Percentiles rank a stretch among this genome's conserved stretches.
These are phyloP conservation scores for Polietes domitor DNA, from an alignment of 2,888 invertebrate genomes.

Conservation along the genomic window DNA sequence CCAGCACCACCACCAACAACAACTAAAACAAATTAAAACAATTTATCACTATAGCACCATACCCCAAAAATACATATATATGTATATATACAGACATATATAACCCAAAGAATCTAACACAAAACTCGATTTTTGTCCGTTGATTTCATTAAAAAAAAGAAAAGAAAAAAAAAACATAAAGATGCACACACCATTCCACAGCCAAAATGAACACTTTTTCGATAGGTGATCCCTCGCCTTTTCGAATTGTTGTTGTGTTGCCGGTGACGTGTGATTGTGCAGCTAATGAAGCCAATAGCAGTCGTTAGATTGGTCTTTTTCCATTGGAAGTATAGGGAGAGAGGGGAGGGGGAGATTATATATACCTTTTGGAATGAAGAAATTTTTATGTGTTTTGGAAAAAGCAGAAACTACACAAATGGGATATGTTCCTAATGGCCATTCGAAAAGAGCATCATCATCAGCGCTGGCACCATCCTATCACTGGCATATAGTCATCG, in stretches of 20 bases:
- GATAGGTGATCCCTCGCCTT: background rate
- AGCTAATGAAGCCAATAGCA: slow-evolving; percentile 47
- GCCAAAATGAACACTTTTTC: background rate
- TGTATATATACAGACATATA: slow-evolving; percentile 24
- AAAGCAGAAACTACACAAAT: slow-evolving; percentile 4
- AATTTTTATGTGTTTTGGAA: slow-evolving; percentile 25
- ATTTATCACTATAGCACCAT: slow-evolving; percentile 65
- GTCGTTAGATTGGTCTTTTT: background rate
- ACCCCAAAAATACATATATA: slow-evolving; percentile 26
- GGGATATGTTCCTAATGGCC: slow-evolving; percentile 20
- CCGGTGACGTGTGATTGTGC: background rate
- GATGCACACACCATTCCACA: background rate
- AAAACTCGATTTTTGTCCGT: background rate
- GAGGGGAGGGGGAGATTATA: too few relatives aligned
- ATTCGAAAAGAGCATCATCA: slow-evolving; percentile 24
- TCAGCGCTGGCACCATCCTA: background rate
- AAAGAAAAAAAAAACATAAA: background rate
- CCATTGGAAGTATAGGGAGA: too few relatives aligned
- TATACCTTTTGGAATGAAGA: slow-evolving; percentile 4
- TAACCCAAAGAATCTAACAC: background rate
- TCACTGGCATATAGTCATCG: background rate
- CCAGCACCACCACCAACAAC: too few relatives aligned
- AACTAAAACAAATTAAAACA: slow-evolving; percentile 63
- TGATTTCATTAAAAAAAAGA: background rate
- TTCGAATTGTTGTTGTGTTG: background rate